A percentile compares a stretch with the other conserved stretches of the same genome.
Evolutionary conservation across 2,797 vertebrate species (phyloP).

Genomic region (Semotilus atromaculatus): DNA sequence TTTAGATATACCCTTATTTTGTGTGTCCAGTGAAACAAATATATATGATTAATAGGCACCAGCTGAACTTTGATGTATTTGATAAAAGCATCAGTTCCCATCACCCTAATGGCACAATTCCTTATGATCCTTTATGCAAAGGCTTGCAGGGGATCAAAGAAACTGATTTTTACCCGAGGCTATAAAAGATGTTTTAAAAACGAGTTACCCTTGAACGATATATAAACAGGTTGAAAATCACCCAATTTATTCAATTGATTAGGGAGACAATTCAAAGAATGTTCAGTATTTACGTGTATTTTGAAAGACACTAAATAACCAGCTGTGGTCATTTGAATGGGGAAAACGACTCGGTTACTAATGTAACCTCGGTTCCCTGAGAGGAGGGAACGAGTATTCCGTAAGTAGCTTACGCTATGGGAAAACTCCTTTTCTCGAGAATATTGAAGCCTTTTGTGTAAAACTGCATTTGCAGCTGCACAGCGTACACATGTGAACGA

Average conservation of each 20-base stretch:
- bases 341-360: no score
- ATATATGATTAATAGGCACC: conserved; percentile 74
- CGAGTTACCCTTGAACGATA: conserved; percentile 75
- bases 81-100: conserved; percentile 80
- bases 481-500: no score
- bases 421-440: no score
- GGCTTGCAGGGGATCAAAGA: conserved; percentile 82
- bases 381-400: no score
- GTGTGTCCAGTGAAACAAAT: conserved; percentile 71
- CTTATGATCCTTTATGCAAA: conserved; percentile 85
- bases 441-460: no score
- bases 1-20: conserved; percentile 37
- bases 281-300: conserved; percentile 68
- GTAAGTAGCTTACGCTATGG: no score
- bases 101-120: conserved; percentile 81
- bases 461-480: no score
- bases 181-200: conserved; percentile 81
- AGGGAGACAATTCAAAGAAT: conserved; percentile 65
- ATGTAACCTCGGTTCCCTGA: no score
- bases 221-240: conserved; percentile 79
- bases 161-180: conserved; percentile 74
- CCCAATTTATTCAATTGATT: conserved; percentile 78
- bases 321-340: conserved; percentile 33
- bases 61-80: conserved; percentile 82
- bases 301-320: conserved; percentile 61